Conservation (phyloP, 1,140 invertebrate species). For the Trinorchestia longiramus region DNA sequence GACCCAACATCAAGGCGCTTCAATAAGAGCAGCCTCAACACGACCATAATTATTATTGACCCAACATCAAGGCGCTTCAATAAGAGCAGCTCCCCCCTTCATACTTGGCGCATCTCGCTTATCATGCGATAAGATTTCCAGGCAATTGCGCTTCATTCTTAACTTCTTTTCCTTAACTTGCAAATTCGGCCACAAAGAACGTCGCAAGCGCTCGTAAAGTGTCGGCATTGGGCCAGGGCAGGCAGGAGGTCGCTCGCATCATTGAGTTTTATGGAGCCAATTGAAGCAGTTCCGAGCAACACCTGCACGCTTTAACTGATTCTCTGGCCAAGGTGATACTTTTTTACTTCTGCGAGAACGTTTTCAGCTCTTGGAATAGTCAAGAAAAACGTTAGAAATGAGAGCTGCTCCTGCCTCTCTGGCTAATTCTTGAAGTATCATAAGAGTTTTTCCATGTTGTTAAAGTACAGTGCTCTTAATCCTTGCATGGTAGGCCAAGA, state of each 20-base stretch:
- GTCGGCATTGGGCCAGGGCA: neutral
- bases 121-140: slow-evolving; percentile 52
- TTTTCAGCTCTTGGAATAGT: neutral
- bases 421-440: neutral
- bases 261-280: slow-evolving; percentile 39
- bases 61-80: neutral
- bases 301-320: slow-evolving; percentile 38
- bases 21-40: neutral
- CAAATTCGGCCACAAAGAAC: slow-evolving; percentile 29
- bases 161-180: slow-evolving; percentile 53
- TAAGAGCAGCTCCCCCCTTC: neutral
- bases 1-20: neutral
- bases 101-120: neutral
- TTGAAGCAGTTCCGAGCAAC: slow-evolving; percentile 27
- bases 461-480: neutral
- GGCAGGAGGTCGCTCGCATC: neutral
- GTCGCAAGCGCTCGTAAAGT: neutral
- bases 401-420: neutral
- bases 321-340: slow-evolving; percentile 2
- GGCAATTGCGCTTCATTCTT: slow-evolving; percentile 47
- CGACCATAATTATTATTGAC: neutral
- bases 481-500: no score
- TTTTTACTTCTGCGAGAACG: neutral
- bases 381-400: neutral
- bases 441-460: neutral